These are phyloP conservation scores for Aptenodytes forsteri DNA, from an alignment of 2,113 vertebrate genomes.

Conservation along the genomic window DNA sequence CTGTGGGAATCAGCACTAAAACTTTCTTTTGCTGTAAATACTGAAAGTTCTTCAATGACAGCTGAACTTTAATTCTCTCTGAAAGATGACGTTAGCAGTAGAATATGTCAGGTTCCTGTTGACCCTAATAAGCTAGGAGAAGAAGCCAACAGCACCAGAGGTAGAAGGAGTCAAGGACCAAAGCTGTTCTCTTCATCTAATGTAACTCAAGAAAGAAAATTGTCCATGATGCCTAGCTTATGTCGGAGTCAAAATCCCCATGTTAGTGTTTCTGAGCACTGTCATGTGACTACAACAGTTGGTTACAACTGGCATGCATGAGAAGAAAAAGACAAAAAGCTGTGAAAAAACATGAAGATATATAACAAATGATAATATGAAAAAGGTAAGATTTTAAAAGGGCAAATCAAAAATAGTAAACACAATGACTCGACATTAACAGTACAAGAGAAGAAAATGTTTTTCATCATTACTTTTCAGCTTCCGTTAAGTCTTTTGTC, in stretches of 20 bases:
- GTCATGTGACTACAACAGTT: not conserved
- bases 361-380: not conserved
- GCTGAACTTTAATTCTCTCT: not conserved
- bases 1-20: not conserved
- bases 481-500: not conserved
- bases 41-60: not conserved
- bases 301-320: not conserved
- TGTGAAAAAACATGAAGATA: not conserved
- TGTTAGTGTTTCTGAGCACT: not conserved
- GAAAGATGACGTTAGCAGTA: not conserved
- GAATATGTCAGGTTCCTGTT: not conserved
- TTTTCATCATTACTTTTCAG: not conserved
- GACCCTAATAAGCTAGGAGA: not conserved
- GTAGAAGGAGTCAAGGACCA: not conserved
- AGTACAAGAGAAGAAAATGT: not conserved
- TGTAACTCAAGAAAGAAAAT: not conserved
- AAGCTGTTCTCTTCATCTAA: not conserved
- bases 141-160: not conserved
- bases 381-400: not conserved
- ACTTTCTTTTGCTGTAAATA: not conserved
- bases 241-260: not conserved
- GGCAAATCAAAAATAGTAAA: not conserved
- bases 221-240: not conserved
- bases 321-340: not conserved
- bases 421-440: not conserved